Conservation (phyloP, 1,140 invertebrate genomes). For the Diachasma alloeum region DNA sequence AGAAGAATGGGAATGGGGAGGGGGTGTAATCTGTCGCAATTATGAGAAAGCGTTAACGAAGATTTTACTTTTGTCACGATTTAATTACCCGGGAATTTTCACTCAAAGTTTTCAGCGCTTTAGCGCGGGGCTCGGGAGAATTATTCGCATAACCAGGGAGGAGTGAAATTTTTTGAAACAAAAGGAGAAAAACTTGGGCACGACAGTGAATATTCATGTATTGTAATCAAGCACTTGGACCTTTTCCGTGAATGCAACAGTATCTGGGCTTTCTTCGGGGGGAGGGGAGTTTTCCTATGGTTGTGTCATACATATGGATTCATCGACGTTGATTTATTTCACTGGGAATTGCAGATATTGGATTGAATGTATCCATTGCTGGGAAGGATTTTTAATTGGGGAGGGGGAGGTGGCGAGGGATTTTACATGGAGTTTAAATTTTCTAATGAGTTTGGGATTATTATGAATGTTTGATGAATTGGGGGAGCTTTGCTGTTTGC, state of each 20-base stretch:
- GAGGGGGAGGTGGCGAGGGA: background rate
- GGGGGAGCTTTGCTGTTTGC: no score
- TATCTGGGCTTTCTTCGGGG: background rate
- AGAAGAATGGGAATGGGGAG: constrained; percentile 16
- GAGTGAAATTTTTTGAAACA: constrained; percentile 27
- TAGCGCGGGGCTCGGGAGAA: constrained; percentile 18
- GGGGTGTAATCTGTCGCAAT: constrained; percentile 49
- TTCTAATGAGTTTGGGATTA: no score
- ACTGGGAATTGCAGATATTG: background rate
- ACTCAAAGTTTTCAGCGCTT: constrained; percentile 17
- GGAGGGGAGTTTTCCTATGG: background rate
- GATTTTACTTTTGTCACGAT: constrained; percentile 50
- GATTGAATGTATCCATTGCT: background rate
- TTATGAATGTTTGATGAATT: no score
- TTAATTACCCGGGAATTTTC: constrained; percentile 52
- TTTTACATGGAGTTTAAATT: no score
- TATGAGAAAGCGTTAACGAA: constrained; percentile 54
- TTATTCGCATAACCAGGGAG: constrained; percentile 12
- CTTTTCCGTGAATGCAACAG: background rate
- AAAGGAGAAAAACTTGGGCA: constrained; percentile 37
- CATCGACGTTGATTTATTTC: background rate
- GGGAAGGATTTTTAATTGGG: background rate
- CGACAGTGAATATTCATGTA: constrained; percentile 63
- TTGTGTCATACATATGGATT: background rate
- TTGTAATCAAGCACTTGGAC: constrained; percentile 58